Evolutionary conservation across 2,797 vertebrate species (phyloP).

Genomic region (Microctenopoma steveboyesi): DNA sequence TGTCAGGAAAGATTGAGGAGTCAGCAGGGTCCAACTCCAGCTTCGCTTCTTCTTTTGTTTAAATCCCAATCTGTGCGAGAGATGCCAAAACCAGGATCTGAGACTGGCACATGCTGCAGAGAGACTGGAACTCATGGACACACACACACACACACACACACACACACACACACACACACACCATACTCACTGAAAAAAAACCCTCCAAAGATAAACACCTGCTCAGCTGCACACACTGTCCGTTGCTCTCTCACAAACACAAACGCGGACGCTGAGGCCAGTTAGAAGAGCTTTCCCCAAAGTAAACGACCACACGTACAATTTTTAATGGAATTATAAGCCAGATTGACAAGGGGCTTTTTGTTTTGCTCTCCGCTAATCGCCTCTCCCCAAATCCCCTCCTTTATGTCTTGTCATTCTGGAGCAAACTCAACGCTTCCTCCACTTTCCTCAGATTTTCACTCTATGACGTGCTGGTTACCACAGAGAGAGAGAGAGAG

Average conservation of each 20-base stretch:
- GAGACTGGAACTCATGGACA: constrained; percentile 5
- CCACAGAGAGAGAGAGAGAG: constrained; percentile 7
- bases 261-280: constrained; percentile 39
- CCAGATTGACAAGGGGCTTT: constrained; percentile 77
- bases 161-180: constrained; percentile 3
- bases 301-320: constrained; percentile 58
- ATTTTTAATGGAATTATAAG: constrained; percentile 75
- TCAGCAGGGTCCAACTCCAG: constrained; percentile 54
- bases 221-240: constrained; percentile 12
- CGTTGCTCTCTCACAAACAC: not conserved
- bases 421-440: constrained; percentile 48
- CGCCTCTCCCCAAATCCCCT: constrained; percentile 57
- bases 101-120: constrained; percentile 24
- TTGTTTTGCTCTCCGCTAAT: constrained; percentile 68
- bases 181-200: not conserved
- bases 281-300: constrained; percentile 55
- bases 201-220: constrained; percentile 22
- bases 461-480: constrained; percentile 29
- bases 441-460: constrained; percentile 53
- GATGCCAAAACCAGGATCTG: constrained; percentile 34
- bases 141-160: not conserved
- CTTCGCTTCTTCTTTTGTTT: constrained; percentile 59
- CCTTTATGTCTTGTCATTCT: constrained; percentile 61
- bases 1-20: constrained; percentile 41
- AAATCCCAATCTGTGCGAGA: constrained; percentile 42